Conservation (phyloP, 2,888 invertebrate species). For the Drosophila dives region DNA sequence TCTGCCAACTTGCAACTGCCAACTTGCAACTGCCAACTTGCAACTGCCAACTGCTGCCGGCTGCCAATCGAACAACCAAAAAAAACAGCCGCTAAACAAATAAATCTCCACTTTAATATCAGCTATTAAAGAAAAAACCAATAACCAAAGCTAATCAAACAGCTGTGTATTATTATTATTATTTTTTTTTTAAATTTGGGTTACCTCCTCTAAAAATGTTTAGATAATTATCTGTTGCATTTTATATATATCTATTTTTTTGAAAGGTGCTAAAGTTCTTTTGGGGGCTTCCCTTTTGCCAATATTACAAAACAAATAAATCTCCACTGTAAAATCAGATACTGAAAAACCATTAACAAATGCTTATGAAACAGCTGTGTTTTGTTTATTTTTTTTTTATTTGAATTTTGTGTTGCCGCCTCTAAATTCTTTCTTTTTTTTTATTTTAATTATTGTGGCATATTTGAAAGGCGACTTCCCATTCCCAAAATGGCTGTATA, state of each 20-base stretch:
- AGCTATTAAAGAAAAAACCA: conserved; percentile 58
- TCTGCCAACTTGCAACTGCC: conserved; percentile 47
- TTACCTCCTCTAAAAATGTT: conserved; percentile 55
- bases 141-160: conserved; percentile 33
- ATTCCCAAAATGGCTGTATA: not conserved
- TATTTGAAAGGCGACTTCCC: not conserved
- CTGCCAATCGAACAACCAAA: conserved; percentile 59
- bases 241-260: conserved; percentile 28
- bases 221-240: conserved; percentile 56
- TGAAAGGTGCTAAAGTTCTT: conserved; percentile 67
- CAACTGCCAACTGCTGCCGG: conserved; percentile 23
- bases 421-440: not conserved
- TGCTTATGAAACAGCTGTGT: not conserved
- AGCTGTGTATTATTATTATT: conserved; percentile 55
- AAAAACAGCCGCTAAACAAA: conserved; percentile 43
- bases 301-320: not conserved
- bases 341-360: not conserved
- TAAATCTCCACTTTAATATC: conserved; percentile 55
- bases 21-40: conserved; percentile 27
- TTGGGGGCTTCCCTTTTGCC: conserved; percentile 42
- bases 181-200: conserved; percentile 42
- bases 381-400: not conserved
- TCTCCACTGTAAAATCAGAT: not conserved
- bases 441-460: not conserved
- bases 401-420: not conserved